Percentiles rank a stretch among this genome's conserved stretches.
These are phyloP conservation scores for Toxotes jaculatrix DNA, from an alignment of 2,113 vertebrate species.

Conservation along the genomic window DNA sequence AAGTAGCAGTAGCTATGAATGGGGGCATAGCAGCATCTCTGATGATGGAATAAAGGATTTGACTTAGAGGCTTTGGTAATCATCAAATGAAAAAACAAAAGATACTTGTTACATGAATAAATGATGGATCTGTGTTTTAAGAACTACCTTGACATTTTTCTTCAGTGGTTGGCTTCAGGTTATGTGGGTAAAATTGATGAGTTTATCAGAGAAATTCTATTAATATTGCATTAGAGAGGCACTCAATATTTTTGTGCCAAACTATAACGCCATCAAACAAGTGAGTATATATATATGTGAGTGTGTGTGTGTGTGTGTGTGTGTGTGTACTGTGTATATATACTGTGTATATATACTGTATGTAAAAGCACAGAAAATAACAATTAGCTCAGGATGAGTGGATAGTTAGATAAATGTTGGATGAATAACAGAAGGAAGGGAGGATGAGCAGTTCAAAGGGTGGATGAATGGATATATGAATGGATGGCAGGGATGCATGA, in stretches of 20 bases:
- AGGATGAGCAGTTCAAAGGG: background rate
- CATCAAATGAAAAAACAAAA: background rate
- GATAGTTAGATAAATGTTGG: constrained; percentile 6
- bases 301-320: no score
- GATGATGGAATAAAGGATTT: constrained; percentile 1
- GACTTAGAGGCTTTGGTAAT: background rate
- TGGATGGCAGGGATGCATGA: background rate
- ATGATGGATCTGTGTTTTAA: constrained; percentile 14
- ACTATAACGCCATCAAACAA: constrained; percentile 11
- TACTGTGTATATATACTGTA: no score
- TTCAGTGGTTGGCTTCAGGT: constrained; percentile 15
- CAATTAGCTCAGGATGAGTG: background rate
- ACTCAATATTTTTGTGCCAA: constrained; percentile 6
- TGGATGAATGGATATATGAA: background rate
- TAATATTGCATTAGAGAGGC: constrained; percentile 16
- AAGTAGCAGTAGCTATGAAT: background rate
- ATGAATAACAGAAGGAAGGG: background rate
- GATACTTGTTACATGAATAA: background rate
- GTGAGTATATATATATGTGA: no score
- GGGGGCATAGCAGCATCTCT: background rate
- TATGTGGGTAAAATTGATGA: background rate
- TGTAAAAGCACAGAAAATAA: constrained; percentile 1
- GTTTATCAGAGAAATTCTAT: constrained; percentile 11
- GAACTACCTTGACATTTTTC: constrained; percentile 17
- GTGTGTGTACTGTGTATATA: no score